Percentiles rank a stretch among this genome's conserved stretches.
Conservation (phyloP, 2,113 vertebrate genomes). For the Mionectes macconnelli region DNA sequence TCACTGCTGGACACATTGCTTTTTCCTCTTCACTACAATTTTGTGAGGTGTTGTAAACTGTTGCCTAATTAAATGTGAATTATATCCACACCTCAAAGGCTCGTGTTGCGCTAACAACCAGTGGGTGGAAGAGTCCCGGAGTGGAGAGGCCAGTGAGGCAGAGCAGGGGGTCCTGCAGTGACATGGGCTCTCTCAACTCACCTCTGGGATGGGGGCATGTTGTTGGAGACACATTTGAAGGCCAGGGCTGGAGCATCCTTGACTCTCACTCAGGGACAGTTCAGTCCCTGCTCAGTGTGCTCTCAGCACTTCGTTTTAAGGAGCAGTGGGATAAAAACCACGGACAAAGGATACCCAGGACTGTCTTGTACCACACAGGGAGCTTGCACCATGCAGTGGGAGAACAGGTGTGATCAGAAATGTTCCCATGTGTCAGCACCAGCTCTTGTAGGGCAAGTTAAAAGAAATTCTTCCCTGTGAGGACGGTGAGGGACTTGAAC, state of each 20-base stretch:
- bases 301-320: background rate
- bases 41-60: background rate
- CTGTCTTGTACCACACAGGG: background rate
- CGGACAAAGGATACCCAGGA: background rate
- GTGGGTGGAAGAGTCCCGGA: rapidly evolving
- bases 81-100: background rate
- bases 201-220: background rate
- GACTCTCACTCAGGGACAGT: background rate
- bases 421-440: background rate
- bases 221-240: background rate
- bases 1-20: background rate
- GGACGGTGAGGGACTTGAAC: background rate
- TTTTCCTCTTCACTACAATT: background rate
- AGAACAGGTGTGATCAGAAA: background rate
- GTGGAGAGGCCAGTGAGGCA: background rate
- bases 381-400: background rate
- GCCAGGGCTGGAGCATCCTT: background rate
- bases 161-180: background rate
- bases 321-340: background rate
- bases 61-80: conserved; percentile 12
- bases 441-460: background rate
- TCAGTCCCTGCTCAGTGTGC: background rate
- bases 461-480: background rate
- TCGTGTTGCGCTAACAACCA: background rate
- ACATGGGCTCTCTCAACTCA: background rate